Percentiles rank a stretch among this genome's conserved stretches.
These are phyloP conservation scores for Papilio machaon DNA, from an alignment of 1,140 invertebrate species.

Conservation along the genomic window DNA sequence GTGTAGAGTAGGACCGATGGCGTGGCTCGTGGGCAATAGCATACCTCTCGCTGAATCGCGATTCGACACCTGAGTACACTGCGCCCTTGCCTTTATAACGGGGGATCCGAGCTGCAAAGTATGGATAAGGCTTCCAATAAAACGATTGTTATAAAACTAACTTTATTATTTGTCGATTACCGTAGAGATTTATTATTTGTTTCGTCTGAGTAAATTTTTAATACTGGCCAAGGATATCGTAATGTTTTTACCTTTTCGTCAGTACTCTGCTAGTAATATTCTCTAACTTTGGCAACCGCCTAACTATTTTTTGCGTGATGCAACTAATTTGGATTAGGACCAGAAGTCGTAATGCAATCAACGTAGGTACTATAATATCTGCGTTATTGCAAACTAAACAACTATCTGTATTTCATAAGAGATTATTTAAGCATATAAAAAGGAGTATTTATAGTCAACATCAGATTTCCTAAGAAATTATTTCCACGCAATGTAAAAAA, in stretches of 20 bases:
- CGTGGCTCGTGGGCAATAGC: conserved; percentile 53
- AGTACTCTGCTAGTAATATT: neutral
- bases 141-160: neutral
- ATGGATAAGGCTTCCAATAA: conserved; percentile 46
- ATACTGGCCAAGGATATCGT: too few species aligned
- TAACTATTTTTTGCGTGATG: neutral
- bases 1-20: conserved; percentile 43
- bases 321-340: neutral
- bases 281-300: neutral
- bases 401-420: neutral
- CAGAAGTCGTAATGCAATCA: neutral
- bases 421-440: too few species aligned
- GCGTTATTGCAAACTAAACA: neutral
- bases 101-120: conserved; percentile 48
- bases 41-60: conserved; percentile 61
- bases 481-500: too few species aligned
- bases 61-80: conserved; percentile 78
- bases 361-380: neutral
- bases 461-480: too few species aligned
- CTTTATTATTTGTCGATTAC: too few species aligned
- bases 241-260: neutral
- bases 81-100: conserved; percentile 61
- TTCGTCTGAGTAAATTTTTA: too few species aligned
- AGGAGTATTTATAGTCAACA: neutral
- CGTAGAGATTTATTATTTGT: too few species aligned